These are phyloP conservation scores for Scaptomyza montana DNA, from an alignment of 1,140 invertebrate species.

Conservation along the genomic window DNA sequence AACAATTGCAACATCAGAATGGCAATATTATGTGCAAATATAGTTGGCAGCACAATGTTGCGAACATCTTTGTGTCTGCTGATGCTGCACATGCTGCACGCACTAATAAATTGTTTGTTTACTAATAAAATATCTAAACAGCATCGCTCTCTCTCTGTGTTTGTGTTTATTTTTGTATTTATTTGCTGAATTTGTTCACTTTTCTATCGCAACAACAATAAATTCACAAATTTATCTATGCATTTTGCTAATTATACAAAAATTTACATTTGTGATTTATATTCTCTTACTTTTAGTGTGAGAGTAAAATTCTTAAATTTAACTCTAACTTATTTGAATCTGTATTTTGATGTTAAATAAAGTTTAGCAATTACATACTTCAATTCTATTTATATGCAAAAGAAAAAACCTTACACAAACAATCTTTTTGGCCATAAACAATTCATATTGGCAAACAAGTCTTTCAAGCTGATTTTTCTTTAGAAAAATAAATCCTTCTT, in stretches of 20 bases:
- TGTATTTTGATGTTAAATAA: too few species aligned
- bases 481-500: not conserved
- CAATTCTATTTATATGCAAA: too few species aligned
- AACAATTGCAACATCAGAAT: constrained; percentile 27
- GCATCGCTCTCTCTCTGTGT: constrained; percentile 23
- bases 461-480: too few species aligned
- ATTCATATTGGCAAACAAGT: not conserved
- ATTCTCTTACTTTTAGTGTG: not conserved
- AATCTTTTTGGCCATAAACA: too few species aligned
- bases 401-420: not conserved
- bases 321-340: too few species aligned
- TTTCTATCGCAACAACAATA: not conserved
- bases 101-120: constrained; percentile 80
- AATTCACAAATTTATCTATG: not conserved
- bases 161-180: constrained; percentile 46
- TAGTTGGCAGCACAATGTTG: constrained; percentile 21
- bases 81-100: constrained; percentile 66
- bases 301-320: not conserved
- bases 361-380: too few species aligned
- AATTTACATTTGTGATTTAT: not conserved
- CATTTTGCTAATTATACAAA: constrained; percentile 8
- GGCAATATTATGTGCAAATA: constrained; percentile 12
- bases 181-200: constrained; percentile 16
- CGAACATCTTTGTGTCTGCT: constrained; percentile 48
- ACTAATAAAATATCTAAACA: constrained; percentile 69